Evolutionary conservation across 2,888 invertebrate genomes (phyloP).

Genomic region (Megastigmus dorsalis): DNA sequence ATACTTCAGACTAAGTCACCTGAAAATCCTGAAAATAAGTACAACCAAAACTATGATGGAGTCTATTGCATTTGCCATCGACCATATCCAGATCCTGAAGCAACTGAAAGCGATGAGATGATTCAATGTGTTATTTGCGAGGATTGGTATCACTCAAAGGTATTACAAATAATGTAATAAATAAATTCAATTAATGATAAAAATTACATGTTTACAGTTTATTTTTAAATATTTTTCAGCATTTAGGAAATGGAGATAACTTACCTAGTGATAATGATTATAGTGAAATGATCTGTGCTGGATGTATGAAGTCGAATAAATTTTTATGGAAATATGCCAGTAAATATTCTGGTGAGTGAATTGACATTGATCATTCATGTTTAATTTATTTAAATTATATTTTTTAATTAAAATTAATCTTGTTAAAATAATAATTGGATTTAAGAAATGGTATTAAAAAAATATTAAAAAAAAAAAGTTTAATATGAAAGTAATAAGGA

Average conservation of each 20-base stretch:
- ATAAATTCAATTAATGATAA: conserved; percentile 8
- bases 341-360: conserved; percentile 66
- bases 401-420: conserved; percentile 5
- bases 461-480: no score
- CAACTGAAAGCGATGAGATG: conserved; percentile 90
- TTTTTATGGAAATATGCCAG: conserved; percentile 85
- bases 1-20: conserved; percentile 71
- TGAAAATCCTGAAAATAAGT: conserved; percentile 83
- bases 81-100: conserved; percentile 96
- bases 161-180: conserved; percentile 64
- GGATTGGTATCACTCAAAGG: conserved; percentile 95
- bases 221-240: conserved; percentile 72
- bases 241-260: conserved; percentile 79
- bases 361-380: neutral
- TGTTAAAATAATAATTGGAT: neutral
- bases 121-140: conserved; percentile 97
- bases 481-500: no score
- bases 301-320: conserved; percentile 84
- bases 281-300: conserved; percentile 88
- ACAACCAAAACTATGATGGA: conserved; percentile 97
- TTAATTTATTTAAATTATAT: neutral
- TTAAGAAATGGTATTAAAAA: no score
- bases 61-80: conserved; percentile 92
- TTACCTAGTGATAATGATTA: conserved; percentile 78
- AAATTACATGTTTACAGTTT: neutral